Conservation (phyloP, 2,113 vertebrate genomes). For the Sylvilagus bachmani region DNA sequence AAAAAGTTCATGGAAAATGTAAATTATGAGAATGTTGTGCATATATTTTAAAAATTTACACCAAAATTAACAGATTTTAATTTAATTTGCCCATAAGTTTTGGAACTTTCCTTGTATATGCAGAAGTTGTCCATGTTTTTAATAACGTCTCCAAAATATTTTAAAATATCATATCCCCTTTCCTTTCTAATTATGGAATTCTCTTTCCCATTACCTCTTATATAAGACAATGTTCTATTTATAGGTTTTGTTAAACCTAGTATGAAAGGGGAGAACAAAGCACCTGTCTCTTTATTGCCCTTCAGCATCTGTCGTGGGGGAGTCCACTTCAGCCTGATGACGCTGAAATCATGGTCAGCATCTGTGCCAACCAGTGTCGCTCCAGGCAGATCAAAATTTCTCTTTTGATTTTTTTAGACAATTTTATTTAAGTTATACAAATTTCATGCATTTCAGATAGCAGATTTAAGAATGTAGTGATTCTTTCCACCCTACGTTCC, state of each 20-base stretch:
- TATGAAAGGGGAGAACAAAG: background rate
- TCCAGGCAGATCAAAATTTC: background rate
- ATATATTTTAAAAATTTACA: no score
- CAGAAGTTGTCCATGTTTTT: background rate
- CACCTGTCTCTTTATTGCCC: background rate
- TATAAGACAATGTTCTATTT: background rate
- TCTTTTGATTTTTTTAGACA: no score
- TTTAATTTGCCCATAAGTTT: no score
- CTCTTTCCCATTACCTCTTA: background rate
- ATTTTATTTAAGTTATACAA: no score
- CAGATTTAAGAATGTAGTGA: no score
- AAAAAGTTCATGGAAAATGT: no score
- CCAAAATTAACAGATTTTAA: no score
- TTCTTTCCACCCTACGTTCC: no score
- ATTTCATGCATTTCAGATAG: no score
- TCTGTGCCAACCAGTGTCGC: background rate
- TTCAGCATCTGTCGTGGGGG: background rate
- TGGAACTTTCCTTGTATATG: no score
- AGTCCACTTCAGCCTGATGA: background rate
- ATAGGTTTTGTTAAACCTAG: background rate
- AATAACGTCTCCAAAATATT: background rate
- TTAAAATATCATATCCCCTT: background rate
- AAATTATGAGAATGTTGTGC: no score
- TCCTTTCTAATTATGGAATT: background rate
- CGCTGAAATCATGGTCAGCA: background rate